A percentile compares a stretch with the other conserved stretches of the same genome.
Evolutionary conservation across 1,140 invertebrate genomes (phyloP).

Genomic region (Drosophila burlai): DNA sequence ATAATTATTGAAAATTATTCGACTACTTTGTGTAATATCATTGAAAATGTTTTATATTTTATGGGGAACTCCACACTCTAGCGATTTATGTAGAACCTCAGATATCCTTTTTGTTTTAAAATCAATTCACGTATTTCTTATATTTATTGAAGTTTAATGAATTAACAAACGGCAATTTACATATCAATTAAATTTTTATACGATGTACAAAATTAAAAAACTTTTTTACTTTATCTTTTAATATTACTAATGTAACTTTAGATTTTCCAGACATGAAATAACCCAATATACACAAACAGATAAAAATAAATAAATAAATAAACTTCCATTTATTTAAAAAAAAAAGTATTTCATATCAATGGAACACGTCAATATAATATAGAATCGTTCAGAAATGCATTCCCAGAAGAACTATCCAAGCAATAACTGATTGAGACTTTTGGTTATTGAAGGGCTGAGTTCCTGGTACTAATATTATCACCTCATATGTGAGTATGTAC

Average conservation of each 20-base stretch:
- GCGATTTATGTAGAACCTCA: too few species aligned
- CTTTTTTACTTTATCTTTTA: background rate
- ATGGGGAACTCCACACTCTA: too few species aligned
- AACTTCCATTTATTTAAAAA: too few species aligned
- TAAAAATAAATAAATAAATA: too few species aligned
- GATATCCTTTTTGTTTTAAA: background rate
- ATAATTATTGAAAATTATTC: too few species aligned
- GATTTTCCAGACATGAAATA: too few species aligned
- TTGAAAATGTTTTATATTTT: too few species aligned
- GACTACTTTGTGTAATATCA: too few species aligned
- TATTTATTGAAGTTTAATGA: background rate
- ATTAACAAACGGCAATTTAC: background rate
- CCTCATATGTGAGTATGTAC: slow-evolving; percentile 17
- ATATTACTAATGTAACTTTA: background rate
- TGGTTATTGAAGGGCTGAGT: slow-evolving; percentile 1
- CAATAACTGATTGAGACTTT: background rate
- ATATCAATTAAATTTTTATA: background rate
- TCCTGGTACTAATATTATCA: slow-evolving; percentile 9
- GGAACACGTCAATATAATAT: too few species aligned
- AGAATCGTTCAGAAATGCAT: background rate
- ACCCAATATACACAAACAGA: too few species aligned
- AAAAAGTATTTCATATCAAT: too few species aligned
- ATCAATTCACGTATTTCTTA: background rate
- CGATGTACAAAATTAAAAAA: too few species aligned
- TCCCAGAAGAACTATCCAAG: background rate